Evolutionary conservation across 2,113 vertebrate species (phyloP), one percentile per base, ranked within the genome.

Genomic region (Paedocypris sp.): DNA sequence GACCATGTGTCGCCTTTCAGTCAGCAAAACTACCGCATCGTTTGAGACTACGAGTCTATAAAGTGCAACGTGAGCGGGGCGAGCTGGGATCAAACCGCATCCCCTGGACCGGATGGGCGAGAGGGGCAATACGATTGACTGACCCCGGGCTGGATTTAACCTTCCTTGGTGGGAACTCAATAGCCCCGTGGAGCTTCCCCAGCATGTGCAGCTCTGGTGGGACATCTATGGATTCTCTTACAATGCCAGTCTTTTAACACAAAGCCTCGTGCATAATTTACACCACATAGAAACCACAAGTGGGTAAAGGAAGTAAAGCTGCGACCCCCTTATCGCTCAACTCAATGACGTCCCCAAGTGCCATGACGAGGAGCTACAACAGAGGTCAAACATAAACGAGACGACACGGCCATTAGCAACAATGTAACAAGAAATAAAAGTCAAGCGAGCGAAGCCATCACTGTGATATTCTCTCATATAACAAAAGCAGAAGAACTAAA

Each of bases 251-350:
- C 54, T 60, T 72, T 59, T 66, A 69, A 61, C 64, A 42, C n/a
- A 39, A 50, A 61, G 38, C 53, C 45, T 39, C 47, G 65, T 72
- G 66, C 41, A 62, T 69, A 69, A 72, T 69, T 72, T 67, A 69
- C 38, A 59, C 19, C 51, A 58, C 59, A 65, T 64, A 62, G 69
- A 65, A 62, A 53, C 33, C 31, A 69, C 62, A 52, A 62, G 36
- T 19, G 62, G 15, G 35, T 47, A 58, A 51, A 25, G 69, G 53
- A 41, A 57, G 28, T 29, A n/a, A n/a, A 62, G 52, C 41, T n/a
- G 9, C 29, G 43, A 72, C 64, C 57, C n/a, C 19, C 18, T 72
- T 69, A 48, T 57, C 26, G 38, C 12, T 31, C 31, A 15, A 35
- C 6, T 50, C 18, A 33, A 12, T 20, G 25, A 39, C 5, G 62